Conservation (phyloP, 2,888 invertebrate genomes). For the Mystacides longicornis region DNA sequence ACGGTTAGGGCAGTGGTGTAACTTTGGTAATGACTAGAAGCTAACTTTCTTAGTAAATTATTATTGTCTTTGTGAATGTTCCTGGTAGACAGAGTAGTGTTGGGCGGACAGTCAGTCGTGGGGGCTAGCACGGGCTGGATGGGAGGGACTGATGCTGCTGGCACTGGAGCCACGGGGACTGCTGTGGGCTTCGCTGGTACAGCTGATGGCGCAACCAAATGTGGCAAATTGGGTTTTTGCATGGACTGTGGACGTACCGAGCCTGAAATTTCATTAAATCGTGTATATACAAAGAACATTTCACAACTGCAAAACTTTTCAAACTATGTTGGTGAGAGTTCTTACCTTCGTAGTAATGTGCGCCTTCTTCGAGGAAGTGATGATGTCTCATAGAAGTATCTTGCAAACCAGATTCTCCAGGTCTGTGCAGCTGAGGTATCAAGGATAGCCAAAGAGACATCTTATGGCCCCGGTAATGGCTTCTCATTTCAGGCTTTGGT, state of each 20-base stretch:
- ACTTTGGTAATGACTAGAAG: conserved; percentile 79
- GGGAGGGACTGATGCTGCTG: conserved; percentile 36
- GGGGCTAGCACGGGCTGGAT: conserved; percentile 34
- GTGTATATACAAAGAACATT: too few relatives aligned
- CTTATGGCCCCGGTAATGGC: conserved; percentile 91
- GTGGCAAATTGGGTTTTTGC: conserved; percentile 57
- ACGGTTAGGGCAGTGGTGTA: conserved; percentile 84
- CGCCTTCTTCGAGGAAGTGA: conserved; percentile 75
- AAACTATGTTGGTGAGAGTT: not conserved
- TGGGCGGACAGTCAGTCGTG: conserved; percentile 71
- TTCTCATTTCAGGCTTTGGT: conserved; percentile 68
- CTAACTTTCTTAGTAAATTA: conserved; percentile 65
- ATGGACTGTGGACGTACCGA: conserved; percentile 68
- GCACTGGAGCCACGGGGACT: conserved; percentile 39
- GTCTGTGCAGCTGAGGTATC: conserved; percentile 82
- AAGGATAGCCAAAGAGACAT: conserved; percentile 89
- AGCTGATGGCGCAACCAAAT: conserved; percentile 40
- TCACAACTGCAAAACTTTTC: too few relatives aligned
- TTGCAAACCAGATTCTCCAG: conserved; percentile 61
- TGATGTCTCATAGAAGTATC: conserved; percentile 83
- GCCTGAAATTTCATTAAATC: too few relatives aligned
- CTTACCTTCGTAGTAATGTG: conserved; percentile 72
- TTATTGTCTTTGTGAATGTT: conserved; percentile 54
- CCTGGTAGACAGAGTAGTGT: conserved; percentile 42
- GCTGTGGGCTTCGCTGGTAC: conserved; percentile 40